Evolutionary conservation across 2,797 vertebrate species (phyloP).

Genomic region (Phoeniculus purpureus): DNA sequence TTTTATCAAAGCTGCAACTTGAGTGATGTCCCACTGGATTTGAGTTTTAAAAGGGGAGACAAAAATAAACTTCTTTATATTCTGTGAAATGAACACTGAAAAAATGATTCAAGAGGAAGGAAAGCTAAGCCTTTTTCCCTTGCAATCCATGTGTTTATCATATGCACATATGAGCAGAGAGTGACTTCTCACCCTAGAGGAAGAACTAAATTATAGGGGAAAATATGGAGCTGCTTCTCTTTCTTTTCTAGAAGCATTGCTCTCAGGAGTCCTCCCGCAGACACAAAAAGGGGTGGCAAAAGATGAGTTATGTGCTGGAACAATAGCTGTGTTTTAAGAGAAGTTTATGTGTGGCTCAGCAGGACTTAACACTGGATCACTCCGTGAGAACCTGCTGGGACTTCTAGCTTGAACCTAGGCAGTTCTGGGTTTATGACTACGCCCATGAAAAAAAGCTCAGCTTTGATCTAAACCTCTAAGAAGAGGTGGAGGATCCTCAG

Average conservation of each 20-base stretch:
- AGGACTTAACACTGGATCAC: neutral
- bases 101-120: constrained; percentile 10
- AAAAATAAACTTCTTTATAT: constrained; percentile 16
- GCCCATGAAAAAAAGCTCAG: neutral
- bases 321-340: constrained; percentile 12
- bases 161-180: neutral
- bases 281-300: neutral
- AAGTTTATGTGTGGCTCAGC: neutral
- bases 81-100: neutral
- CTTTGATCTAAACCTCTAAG: constrained; percentile 15
- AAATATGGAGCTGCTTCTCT: neutral
- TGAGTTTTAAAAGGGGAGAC: neutral
- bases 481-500: neutral
- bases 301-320: constrained; percentile 4
- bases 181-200: neutral
- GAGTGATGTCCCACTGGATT: neutral
- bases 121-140: neutral
- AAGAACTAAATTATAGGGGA: constrained; percentile 14
- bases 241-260: neutral
- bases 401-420: neutral
- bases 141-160: constrained; percentile 18
- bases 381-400: constrained; percentile 13
- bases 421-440: neutral
- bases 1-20: neutral
- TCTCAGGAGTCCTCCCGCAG: neutral